These are phyloP conservation scores for Myxocyprinus asiaticus DNA, from an alignment of 2,113 vertebrate species.

Conservation along the genomic window DNA sequence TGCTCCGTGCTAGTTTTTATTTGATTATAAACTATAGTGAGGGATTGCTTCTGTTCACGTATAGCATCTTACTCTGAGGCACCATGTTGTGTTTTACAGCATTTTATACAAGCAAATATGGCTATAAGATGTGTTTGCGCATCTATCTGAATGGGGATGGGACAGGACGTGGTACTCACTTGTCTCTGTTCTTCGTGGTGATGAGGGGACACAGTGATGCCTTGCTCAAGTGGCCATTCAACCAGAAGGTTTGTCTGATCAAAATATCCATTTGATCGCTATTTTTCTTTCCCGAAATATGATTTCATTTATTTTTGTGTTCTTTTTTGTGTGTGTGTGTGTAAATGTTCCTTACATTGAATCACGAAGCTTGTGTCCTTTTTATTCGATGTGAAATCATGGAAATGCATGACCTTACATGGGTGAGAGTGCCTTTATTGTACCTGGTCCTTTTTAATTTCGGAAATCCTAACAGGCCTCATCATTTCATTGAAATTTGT, in stretches of 20 bases:
- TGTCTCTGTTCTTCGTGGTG: constrained; percentile 97
- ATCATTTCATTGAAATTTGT: background rate
- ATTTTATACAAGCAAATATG: constrained; percentile 96
- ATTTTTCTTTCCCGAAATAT: background rate
- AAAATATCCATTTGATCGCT: background rate
- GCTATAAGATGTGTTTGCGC: constrained; percentile 97
- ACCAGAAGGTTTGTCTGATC: constrained; percentile 86
- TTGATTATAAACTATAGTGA: background rate
- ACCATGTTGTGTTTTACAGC: constrained; percentile 66
- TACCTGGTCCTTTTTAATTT: too few species aligned
- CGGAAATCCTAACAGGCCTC: background rate
- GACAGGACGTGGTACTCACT: constrained; percentile 88
- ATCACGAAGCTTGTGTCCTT: too few species aligned
- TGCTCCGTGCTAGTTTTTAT: background rate
- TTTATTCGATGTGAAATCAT: too few species aligned
- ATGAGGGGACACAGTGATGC: constrained; percentile 94
- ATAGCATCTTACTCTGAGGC: background rate
- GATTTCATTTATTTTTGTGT: background rate
- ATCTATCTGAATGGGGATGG: constrained; percentile 95
- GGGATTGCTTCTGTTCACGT: background rate
- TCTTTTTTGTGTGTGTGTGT: background rate
- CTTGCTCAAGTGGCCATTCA: constrained; percentile 95
- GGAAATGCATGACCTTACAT: too few species aligned
- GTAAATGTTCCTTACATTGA: too few species aligned
- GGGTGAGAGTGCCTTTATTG: too few species aligned